Evolutionary conservation across 2,113 vertebrate species (phyloP), one percentile per base, ranked within the genome.

Genomic region (Hyaena hyaena): DNA sequence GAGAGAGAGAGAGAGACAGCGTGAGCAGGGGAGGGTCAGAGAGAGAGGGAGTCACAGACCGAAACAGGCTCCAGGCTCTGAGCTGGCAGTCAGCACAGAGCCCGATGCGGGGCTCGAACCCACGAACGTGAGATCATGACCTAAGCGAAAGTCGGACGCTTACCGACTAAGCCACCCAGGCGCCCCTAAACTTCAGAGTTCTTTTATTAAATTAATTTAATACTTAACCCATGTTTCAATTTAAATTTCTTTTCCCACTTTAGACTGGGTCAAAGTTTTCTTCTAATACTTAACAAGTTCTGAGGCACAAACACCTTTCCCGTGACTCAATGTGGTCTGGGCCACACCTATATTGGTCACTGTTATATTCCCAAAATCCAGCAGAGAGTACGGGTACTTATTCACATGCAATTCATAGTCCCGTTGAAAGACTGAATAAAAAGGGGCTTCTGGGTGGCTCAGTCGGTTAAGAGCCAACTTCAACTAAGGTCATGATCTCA

Each of bases 161-260:
- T n/a, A n/a, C n/a, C n/a, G n/a, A n/a, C n/a, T n/a, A n/a, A n/a
- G n/a, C n/a, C n/a, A n/a, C n/a, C n/a, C n/a, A n/a, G n/a, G n/a
- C n/a, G n/a, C n/a, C n/a, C n/a, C n/a, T 7, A 63, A 93, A 93
- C 65, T 83, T 87, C 9, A 94, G 26, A 94, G 24, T 43, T 93
- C 45, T 74, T 76, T 79, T 43, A 31, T 33, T 81, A 93, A 92
- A 45, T 2, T 94, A 88, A 53, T 69, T 95, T 96, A 84, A 93
- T 91, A 61, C 5, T 53, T 81, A 58, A 96, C 35, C 23, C 43
- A 35, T 86, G 45, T 15, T 89, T 93, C 73, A 87, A 90, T 68
- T 86, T 68, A 89, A 86, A 77, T 31, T 79, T 76, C 45, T 53
- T 92, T 91, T 65, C 23, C 71, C 31, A 71, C 10, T 50, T 92